Percentiles rank a stretch among this genome's conserved stretches.
Conservation (phyloP, 2,888 invertebrate species). For the Phengaris alcon region DNA sequence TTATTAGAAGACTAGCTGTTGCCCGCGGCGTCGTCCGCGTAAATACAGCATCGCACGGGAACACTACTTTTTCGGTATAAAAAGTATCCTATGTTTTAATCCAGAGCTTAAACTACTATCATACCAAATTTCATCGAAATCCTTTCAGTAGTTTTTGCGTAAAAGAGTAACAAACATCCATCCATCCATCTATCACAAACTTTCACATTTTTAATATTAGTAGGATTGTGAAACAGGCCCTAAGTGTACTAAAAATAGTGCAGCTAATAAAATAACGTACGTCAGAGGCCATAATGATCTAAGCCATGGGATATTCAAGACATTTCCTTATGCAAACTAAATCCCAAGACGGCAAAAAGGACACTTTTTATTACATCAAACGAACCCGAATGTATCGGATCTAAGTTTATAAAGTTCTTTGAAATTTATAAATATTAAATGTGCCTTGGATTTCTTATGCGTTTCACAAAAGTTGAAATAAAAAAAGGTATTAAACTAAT, state of each 20-base stretch:
- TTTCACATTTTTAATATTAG: no score
- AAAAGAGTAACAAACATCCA: no score
- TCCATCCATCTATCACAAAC: no score
- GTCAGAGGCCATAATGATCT: conserved; percentile 3
- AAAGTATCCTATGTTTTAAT: no score
- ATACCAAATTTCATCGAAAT: no score
- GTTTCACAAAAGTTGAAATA: neutral
- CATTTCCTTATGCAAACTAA: conserved; percentile 13
- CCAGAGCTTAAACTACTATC: no score
- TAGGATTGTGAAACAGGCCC: no score
- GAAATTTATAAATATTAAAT: conserved; percentile 7
- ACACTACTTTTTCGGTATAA: no score
- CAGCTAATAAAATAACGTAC: conserved; percentile 13
- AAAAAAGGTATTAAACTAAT: neutral
- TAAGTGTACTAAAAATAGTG: neutral
- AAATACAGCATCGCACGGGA: no score
- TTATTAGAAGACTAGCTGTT: no score
- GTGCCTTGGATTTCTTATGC: neutral
- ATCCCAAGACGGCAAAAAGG: conserved; percentile 17
- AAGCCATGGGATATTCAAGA: conserved; percentile 12
- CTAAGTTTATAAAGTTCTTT: conserved; percentile 1
- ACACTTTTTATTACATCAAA: conserved; percentile 22
- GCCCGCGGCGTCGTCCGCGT: no score
- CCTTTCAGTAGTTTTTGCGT: no score
- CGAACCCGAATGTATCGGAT: neutral